Evolutionary conservation across 2,888 invertebrate species (phyloP).

Genomic region (Macrophya alboannulata): DNA sequence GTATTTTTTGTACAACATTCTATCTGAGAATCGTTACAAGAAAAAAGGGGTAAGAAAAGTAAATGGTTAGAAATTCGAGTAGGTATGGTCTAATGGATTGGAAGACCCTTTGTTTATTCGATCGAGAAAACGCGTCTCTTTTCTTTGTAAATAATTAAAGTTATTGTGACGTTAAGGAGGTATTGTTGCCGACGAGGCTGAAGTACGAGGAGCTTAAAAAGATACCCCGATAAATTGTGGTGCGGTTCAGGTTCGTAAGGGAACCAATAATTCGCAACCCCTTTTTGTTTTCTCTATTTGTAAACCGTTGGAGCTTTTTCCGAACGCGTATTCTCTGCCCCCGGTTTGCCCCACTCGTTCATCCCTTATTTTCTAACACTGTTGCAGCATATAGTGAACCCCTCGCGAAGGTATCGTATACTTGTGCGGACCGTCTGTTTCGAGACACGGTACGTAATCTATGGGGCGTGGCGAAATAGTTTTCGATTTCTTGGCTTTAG

Average conservation of each 20-base stretch:
- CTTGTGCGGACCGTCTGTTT: slow-evolving; percentile 58
- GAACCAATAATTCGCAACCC: slow-evolving; percentile 56
- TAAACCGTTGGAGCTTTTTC: slow-evolving; percentile 40
- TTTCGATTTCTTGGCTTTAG: slow-evolving; percentile 73
- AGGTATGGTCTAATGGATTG: not conserved
- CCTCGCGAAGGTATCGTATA: slow-evolving; percentile 18
- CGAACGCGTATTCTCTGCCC: slow-evolving; percentile 4
- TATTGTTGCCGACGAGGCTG: slow-evolving; percentile 43
- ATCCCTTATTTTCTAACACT: slow-evolving; percentile 57
- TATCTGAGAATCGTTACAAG: not conserved
- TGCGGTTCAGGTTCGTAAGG: slow-evolving; percentile 39
- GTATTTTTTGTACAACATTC: not conserved
- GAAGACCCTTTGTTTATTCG: slow-evolving; percentile 27
- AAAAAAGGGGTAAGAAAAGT: not conserved
- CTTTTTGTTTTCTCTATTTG: slow-evolving; percentile 50
- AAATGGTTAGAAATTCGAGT: not conserved
- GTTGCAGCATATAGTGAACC: slow-evolving; percentile 2
- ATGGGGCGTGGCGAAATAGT: slow-evolving; percentile 75
- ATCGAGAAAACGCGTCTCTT: slow-evolving; percentile 29
- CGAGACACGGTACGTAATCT: slow-evolving; percentile 72
- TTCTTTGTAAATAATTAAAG: slow-evolving; percentile 42
- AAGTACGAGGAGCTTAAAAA: slow-evolving; percentile 43
- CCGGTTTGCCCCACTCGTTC: not conserved
- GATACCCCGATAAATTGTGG: slow-evolving; percentile 49
- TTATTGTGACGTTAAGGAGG: slow-evolving; percentile 52